A percentile compares a stretch with the other conserved stretches of the same genome.
Conservation (phyloP, 2,888 invertebrate genomes). For the Ennomos fuscantarius region DNA sequence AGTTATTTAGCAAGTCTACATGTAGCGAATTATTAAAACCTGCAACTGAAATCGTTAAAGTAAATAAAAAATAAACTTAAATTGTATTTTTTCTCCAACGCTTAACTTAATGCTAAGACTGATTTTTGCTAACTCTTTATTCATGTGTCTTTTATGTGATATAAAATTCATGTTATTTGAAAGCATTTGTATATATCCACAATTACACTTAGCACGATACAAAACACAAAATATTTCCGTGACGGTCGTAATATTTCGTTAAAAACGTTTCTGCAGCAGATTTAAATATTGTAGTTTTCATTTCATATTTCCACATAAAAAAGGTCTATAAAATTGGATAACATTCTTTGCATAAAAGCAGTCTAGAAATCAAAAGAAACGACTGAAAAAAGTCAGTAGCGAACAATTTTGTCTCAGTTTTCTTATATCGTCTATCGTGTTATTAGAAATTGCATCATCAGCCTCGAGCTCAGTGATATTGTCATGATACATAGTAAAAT, state of each 20-base stretch:
- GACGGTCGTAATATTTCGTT: too few relatives aligned
- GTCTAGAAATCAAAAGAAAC: slow-evolving; percentile 8
- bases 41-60: too few relatives aligned
- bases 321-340: neutral
- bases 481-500: neutral
- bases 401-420: slow-evolving; percentile 21
- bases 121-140: too few relatives aligned
- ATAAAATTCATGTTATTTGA: slow-evolving; percentile 25
- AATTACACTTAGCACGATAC: slow-evolving; percentile 31
- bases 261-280: too few relatives aligned
- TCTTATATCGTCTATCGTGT: slow-evolving; percentile 1
- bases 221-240: neutral
- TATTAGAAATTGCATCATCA: slow-evolving; percentile 4
- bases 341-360: neutral
- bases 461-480: too few relatives aligned
- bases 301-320: too few relatives aligned
- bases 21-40: too few relatives aligned
- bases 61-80: too few relatives aligned
- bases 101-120: too few relatives aligned
- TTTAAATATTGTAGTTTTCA: too few relatives aligned
- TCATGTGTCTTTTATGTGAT: neutral
- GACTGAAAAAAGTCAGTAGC: slow-evolving; percentile 10
- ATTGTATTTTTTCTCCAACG: too few relatives aligned
- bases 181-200: slow-evolving; percentile 30
- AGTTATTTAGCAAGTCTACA: too few relatives aligned